Evolutionary conservation across 1,140 invertebrate species (phyloP).

Genomic region (Uloborus diversus): DNA sequence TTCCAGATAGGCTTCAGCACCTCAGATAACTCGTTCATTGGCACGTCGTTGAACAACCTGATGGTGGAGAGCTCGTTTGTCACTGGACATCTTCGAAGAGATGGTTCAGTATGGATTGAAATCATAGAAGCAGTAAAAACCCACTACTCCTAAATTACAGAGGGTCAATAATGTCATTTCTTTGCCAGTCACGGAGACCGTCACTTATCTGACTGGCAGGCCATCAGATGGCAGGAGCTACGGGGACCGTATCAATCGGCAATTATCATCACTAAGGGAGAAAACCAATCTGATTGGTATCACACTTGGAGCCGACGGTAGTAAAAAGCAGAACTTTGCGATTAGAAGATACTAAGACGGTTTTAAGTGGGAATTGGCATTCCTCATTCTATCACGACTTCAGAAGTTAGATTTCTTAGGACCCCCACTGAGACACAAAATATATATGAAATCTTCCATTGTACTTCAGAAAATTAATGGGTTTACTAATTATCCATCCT

Average conservation of each 20-base stretch:
- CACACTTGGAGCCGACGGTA: constrained; percentile 9
- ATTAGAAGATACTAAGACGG: constrained; percentile 35
- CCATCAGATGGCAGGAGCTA: background rate
- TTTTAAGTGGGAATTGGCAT: constrained; percentile 16
- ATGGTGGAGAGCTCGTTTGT: background rate
- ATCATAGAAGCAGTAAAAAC: constrained; percentile 23
- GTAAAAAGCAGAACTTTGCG: constrained; percentile 26
- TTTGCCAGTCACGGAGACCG: constrained; percentile 31
- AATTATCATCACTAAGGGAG: constrained; percentile 16
- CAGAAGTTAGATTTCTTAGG: too few species aligned
- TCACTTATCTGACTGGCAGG: constrained; percentile 44
- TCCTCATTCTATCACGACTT: too few species aligned
- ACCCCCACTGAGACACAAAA: too few species aligned
- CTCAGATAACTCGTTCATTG: constrained; percentile 19
- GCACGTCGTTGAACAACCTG: constrained; percentile 10
- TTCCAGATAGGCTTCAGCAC: background rate
- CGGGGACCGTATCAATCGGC: constrained; percentile 13
- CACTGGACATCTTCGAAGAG: background rate
- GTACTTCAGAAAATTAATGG: too few species aligned
- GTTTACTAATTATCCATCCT: too few species aligned
- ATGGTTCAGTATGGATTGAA: background rate
- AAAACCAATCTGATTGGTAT: constrained; percentile 16
- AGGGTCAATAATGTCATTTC: constrained; percentile 30
- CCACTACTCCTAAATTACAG: constrained; percentile 7
- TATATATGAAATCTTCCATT: too few species aligned